Base-by-base conservation (phyloP, 2,888 invertebrate species). In the Volucella bombylans region DNA sequence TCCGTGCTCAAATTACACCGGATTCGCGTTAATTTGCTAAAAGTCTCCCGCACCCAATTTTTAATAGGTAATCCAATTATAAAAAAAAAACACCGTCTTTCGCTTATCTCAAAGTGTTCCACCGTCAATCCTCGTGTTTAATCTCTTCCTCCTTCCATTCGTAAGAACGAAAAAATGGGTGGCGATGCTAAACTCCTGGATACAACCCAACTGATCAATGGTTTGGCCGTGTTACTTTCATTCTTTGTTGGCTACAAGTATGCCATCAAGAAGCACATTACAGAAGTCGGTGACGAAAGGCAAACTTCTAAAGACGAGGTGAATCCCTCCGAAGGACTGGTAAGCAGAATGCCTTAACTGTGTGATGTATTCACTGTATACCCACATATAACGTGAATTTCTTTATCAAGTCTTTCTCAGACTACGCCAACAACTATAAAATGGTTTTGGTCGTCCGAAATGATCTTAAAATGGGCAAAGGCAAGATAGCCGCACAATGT, bases 381-480 rank as follows among this genome's bases (percentile, higher is more conserved):
- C 1, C 50, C 15, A 10, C 31, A 31, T 6, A 31, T 6, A 31
- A 31, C 6, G 31, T 31, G 31, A 31, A 31, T 31, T 23, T 38
- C 67, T 49, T 31, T 43, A 65, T 85, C 1, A 59, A 91, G 91
- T 85, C 87, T 11, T 89, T 87, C 73, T 79, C 87, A 38, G 90
- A 89, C 73, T 88, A 88, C 39, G 90, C 92, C 61, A 92, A 93
- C 47, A 94, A 95, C 89, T 95, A 94, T 88, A 97, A 98, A 92
- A 93, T 98, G 92, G 95, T 98, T 8, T 91, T 98, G 87, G 96
- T 97, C 2, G 96, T 98, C 6, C 93, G 98, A 88, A 96, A 95
- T 89, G 98, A 98, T 89, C 92, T 98, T 4, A 97, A 96, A 91
- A 98, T 98, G 98, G 96, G 97, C 12, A 98, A 98, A 93, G 97